phyloP scores from a whole-genome alignment of 30 jellyfish, hydroid and myxozoan genomes.

The Sanderia malayensis region DNA sequence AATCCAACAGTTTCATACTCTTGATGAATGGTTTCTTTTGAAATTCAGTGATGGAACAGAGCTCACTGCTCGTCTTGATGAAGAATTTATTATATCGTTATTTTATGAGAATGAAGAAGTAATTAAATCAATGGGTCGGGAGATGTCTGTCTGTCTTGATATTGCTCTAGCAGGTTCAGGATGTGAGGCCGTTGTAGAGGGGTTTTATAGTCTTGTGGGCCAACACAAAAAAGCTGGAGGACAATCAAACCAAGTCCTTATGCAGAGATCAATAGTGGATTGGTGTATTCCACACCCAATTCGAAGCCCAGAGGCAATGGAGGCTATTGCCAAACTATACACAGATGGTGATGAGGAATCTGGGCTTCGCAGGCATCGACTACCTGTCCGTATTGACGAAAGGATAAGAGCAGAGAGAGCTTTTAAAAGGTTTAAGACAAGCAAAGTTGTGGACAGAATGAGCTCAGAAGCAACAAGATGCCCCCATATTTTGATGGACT shows the following conservation, averaged over 20 bases:
- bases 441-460: slow-evolving; percentile 4
- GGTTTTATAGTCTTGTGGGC: slow-evolving; percentile 18
- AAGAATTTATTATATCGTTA: slow-evolving; percentile 1
- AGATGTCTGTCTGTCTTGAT: slow-evolving; percentile 10
- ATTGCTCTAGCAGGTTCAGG: slow-evolving; percentile 22
- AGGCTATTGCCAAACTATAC: slow-evolving; percentile 7
- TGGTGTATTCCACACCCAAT: slow-evolving; percentile 18
- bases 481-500: slow-evolving; percentile 15
- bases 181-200: slow-evolving; percentile 26
- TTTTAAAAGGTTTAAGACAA: slow-evolving; percentile 9
- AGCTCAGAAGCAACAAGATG: slow-evolving; percentile 15
- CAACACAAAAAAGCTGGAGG: slow-evolving; percentile 22
- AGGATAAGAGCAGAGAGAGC: slow-evolving; percentile 15
- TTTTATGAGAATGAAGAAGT: slow-evolving; percentile 10
- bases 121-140: slow-evolving; percentile 12
- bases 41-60: slow-evolving; percentile 13
- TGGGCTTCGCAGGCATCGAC: slow-evolving; percentile 8
- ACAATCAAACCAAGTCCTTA: slow-evolving; percentile 19
- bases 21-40: slow-evolving; percentile 18
- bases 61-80: slow-evolving; percentile 8
- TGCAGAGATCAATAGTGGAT: slow-evolving; percentile 18
- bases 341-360: slow-evolving; percentile 6
- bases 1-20: slow-evolving; percentile 8
- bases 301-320: slow-evolving; percentile 2
- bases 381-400: slow-evolving; percentile 7